Conservation (phyloP, 2,113 vertebrate species). For the Sphyrna mokarran region DNA sequence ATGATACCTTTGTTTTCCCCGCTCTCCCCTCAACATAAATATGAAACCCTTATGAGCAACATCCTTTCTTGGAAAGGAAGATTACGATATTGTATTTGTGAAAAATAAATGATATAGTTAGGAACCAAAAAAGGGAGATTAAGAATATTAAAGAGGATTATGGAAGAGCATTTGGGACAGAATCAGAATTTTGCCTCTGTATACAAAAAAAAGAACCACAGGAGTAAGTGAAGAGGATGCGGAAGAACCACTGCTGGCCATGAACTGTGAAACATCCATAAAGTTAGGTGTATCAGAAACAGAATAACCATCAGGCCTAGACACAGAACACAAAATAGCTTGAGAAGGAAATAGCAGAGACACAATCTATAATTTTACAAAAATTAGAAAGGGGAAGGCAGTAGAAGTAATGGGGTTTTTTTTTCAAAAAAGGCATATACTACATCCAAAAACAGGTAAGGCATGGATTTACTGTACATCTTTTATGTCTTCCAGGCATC, state of each 20-base stretch:
- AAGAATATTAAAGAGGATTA: not conserved
- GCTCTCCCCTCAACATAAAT: slow-evolving; percentile 58
- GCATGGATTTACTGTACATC: not conserved
- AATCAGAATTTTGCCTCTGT: not conserved
- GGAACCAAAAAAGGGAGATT: not conserved
- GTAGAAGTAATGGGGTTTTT: not conserved
- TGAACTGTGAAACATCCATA: not conserved
- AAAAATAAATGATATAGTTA: not conserved
- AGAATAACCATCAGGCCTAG: not conserved
- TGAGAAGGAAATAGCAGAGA: not conserved
- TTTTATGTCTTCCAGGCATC: not conserved
- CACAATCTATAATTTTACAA: not conserved
- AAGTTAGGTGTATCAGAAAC: not conserved
- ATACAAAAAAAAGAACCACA: not conserved
- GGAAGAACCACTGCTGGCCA: not conserved
- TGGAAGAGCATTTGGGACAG: not conserved
- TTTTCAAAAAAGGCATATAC: not conserved
- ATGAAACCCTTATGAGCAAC: not conserved
- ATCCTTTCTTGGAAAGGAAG: not conserved
- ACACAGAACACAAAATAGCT: not conserved
- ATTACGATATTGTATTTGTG: not conserved
- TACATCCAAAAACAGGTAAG: not conserved
- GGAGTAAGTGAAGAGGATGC: not conserved
- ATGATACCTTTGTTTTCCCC: slow-evolving; percentile 75
- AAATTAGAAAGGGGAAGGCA: not conserved